A percentile compares a stretch with the other conserved stretches of the same genome.
These are phyloP conservation scores for Drosophila niveifrons DNA, from an alignment of 2,888 invertebrate genomes.

Conservation along the genomic window DNA sequence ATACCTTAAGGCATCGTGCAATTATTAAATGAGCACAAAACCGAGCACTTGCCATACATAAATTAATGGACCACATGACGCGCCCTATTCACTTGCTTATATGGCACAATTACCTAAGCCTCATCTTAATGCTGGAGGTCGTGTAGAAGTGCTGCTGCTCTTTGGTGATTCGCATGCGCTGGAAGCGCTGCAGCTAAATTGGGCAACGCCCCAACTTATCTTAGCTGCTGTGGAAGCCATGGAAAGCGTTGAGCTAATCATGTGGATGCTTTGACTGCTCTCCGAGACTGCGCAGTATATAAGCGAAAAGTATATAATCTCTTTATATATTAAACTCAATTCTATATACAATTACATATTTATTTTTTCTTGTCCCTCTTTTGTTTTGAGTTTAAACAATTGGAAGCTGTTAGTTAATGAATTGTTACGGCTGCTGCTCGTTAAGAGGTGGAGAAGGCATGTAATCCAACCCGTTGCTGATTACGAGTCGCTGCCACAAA, in stretches of 20 bases:
- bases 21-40: slow-evolving; percentile 86
- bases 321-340: no score
- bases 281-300: slow-evolving; percentile 66
- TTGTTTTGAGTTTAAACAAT: slow-evolving; percentile 12
- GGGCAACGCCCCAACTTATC: slow-evolving; percentile 65
- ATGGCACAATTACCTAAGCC: slow-evolving; percentile 57
- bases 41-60: slow-evolving; percentile 76
- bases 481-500: slow-evolving; percentile 44
- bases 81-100: slow-evolving; percentile 38
- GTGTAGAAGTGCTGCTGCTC: not conserved
- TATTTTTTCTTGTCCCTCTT: slow-evolving; percentile 23
- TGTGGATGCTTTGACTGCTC: slow-evolving; percentile 46
- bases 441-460: slow-evolving; percentile 14
- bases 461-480: slow-evolving; percentile 60
- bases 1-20: slow-evolving; percentile 85
- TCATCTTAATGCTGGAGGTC: slow-evolving; percentile 21
- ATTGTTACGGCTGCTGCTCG: slow-evolving; percentile 21
- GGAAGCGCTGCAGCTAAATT: slow-evolving; percentile 36
- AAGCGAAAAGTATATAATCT: not conserved
- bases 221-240: slow-evolving; percentile 24
- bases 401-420: slow-evolving; percentile 59
- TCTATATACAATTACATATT: no score
- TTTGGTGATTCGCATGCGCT: slow-evolving; percentile 50
- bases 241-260: slow-evolving; percentile 54
- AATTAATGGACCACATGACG: slow-evolving; percentile 67